Evolutionary conservation across 2,113 vertebrate genomes (phyloP), one percentile per base, ranked within the genome.

Genomic region (Macquaria ambigua): DNA sequence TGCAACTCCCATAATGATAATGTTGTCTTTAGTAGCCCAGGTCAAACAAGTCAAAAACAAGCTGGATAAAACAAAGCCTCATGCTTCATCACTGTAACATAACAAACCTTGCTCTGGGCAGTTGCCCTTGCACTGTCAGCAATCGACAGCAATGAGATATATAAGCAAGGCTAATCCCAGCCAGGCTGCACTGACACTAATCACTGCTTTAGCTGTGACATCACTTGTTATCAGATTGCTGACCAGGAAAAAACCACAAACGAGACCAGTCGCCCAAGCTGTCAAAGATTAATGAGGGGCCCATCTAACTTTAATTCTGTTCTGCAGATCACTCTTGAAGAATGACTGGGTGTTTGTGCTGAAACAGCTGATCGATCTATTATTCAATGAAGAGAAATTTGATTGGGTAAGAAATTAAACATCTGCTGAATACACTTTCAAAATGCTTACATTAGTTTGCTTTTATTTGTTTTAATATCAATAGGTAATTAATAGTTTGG

Each of bases 111-210:
- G 64, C 74, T 80, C 78, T 69, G 82, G 85, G 74, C 71, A 56
- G 81, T 70, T 50, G 77, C 79, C 58, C 80, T 67, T 84, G 89
- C 83, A 59, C n/a, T 76, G 85, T 92, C 92, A 94, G 94, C 90
- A 81, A 85, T 58, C 12, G 34, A 74, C 76, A 81, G 80, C 82
- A 85, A 75, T 64, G 83, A 83, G 81, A 89, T 87, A 82, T 77
- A 90, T 77, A 94, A 94, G 95, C 89, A 93, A 75, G 89, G 70
- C 83, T 93, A 93, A 93, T 93, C 87, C 89, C 37, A 63, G 16
- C 59, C 80, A 14, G 71, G 80, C 86, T 64, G 64, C 82, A 37
- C 72, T 58, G 81, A 81, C 70, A 77, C 68, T 76, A 79, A 88
- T 87, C 79, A 74, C 78, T 31, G 85, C 55, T 73, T 88, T 81